phyloP scores from a whole-genome alignment of 23 tunicate species.

The Halocynthia aurantium region DNA sequence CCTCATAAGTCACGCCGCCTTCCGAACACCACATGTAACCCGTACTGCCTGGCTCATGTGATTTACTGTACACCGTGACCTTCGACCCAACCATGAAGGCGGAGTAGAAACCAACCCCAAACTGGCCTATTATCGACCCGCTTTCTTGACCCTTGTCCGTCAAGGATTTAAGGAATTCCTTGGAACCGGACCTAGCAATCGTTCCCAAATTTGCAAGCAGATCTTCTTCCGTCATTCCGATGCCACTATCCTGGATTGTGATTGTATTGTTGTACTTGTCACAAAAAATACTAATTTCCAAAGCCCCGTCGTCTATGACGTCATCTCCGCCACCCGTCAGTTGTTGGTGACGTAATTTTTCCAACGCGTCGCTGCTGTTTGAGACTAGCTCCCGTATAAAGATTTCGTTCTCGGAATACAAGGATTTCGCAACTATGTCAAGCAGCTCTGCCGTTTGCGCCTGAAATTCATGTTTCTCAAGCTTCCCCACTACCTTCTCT shows the following conservation, averaged over 20 bases:
- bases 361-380: conserved; percentile 90
- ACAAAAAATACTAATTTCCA: conserved; percentile 63
- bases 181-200: conserved; percentile 89
- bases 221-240: conserved; percentile 89
- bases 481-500: conserved; percentile 36
- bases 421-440: conserved; percentile 91
- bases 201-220: conserved; percentile 62
- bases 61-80: conserved; percentile 79
- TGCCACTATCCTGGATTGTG: conserved; percentile 91
- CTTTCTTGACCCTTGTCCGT: conserved; percentile 58
- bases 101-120: conserved; percentile 96
- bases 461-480: conserved; percentile 73
- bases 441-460: conserved; percentile 87
- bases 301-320: conserved; percentile 7
- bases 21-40: conserved; percentile 83
- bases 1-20: conserved; percentile 76
- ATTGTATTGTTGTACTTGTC: conserved; percentile 86
- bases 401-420: conserved; percentile 92
- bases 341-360: conserved; percentile 56
- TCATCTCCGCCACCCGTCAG: conserved; percentile 35
- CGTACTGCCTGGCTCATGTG: conserved; percentile 57
- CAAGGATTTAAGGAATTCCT: conserved; percentile 57
- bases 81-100: conserved; percentile 92
- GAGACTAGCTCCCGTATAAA: conserved; percentile 89
- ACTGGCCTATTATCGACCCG: conserved; percentile 94